Conservation (phyloP, 2,888 invertebrate genomes). For the Drosophila setosimentum region DNA sequence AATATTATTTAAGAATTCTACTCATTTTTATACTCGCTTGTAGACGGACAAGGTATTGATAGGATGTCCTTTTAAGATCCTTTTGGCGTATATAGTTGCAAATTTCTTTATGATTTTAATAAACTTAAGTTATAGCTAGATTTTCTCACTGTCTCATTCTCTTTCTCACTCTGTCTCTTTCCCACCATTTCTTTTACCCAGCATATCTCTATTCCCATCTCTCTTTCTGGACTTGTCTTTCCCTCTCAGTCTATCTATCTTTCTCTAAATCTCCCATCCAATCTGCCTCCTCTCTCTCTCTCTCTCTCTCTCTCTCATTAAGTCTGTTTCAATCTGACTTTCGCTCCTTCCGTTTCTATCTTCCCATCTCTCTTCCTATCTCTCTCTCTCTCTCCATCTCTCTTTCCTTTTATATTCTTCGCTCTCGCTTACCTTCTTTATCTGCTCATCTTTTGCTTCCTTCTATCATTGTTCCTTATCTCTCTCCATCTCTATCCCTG, state of each 20-base stretch:
- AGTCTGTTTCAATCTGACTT: background rate
- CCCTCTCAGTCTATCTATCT: background rate
- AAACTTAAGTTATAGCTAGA: too few species aligned
- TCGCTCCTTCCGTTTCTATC: background rate
- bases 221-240: background rate
- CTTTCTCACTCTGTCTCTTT: background rate
- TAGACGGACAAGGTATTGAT: too few species aligned
- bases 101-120: too few species aligned
- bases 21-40: background rate
- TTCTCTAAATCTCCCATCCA: background rate
- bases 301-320: background rate
- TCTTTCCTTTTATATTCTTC: background rate
- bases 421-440: too few species aligned
- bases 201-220: background rate
- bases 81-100: rapidly evolving
- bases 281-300: background rate
- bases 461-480: too few species aligned
- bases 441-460: too few species aligned
- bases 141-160: too few species aligned
- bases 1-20: background rate
- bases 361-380: background rate
- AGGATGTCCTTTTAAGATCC: background rate
- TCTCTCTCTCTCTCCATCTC: background rate
- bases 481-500: too few species aligned
- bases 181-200: rapidly evolving